Base-by-base conservation (phyloP, 2,888 invertebrate species). In the Melangyna quadrimaculata region DNA sequence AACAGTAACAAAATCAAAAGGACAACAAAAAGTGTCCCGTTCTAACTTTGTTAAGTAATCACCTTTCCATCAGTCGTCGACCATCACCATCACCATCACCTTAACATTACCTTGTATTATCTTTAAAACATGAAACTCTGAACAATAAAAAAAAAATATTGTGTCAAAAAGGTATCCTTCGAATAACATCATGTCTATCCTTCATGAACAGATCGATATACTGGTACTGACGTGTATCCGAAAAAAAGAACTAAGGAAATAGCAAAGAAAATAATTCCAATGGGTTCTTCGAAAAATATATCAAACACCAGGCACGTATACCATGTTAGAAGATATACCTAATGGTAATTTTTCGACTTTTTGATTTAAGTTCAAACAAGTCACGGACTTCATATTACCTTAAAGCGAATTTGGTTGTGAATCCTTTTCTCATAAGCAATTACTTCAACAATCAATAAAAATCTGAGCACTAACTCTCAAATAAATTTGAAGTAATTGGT, bases 11-110 rank as follows among this genome's bases (percentile, higher is more conserved):
- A 27, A 53, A 37, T 24, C 22, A 22, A 27, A 7, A 27, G 22
- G 6, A 22, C 48, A 45, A 22, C 48, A 45, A 63, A 63, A 43
- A 29, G 17, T 45, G 27, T 29, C 29, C 29, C 29, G 3, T 29
- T 29, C 19, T 65, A 45, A 65, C 63, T 45, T 45, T 29, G 29
- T 19, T 14, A 27, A 29, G 45, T 61, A 61, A 61, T 61, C 61
- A 61, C 61, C 24, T 61, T 65, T 29, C 29, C 27, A 45, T 65
- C 43, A 65, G 14, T 12, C 0, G 9, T 2, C 45, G 10, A 1
- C 35, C 8, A 17, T 32, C 4, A 32, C 9, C 3, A 32, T 4
- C 3, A 14, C 22, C 6, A 22, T 8, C 59, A 37, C n/a, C 55
- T n/a, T 32, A 10, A 17, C 17, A 10, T 17, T 10, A 57, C 7